These are phyloP conservation scores for Pogonus chalceus DNA, from an alignment of 1,140 invertebrate genomes.

Conservation along the genomic window DNA sequence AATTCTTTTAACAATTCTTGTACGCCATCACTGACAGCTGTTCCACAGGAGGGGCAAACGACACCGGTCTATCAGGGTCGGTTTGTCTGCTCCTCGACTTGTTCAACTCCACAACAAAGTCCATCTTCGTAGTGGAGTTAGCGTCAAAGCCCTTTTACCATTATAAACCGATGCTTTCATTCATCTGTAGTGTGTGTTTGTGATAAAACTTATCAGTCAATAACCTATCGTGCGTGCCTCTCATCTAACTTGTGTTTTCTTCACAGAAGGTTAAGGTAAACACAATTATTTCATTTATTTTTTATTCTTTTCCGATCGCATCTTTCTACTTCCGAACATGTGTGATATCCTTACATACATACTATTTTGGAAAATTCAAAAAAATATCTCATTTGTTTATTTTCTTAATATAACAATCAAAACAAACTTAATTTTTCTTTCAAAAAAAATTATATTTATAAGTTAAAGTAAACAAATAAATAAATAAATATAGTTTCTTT, in stretches of 20 bases:
- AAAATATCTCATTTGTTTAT: neutral
- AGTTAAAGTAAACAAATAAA: neutral
- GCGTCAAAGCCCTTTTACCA: too few relatives aligned
- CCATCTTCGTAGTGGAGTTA: neutral
- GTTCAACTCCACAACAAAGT: neutral
- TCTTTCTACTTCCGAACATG: too few relatives aligned
- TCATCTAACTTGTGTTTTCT: neutral
- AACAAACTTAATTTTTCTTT: neutral
- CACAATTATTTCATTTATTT: neutral
- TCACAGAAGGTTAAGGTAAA: conserved; percentile 1
- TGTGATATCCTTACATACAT: neutral
- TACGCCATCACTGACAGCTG: neutral
- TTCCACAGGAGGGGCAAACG: conserved; percentile 3
- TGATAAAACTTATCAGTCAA: conserved; percentile 3
- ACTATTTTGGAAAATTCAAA: neutral
- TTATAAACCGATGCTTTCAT: neutral
- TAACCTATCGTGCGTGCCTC: neutral
- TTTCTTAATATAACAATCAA: neutral
- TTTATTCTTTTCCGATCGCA: neutral
- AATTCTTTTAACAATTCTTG: too few relatives aligned
- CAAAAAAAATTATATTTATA: neutral
- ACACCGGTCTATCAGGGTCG: neutral
- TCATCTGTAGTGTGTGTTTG: neutral
- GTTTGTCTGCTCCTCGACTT: neutral
- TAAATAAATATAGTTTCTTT: too few relatives aligned